Conservation (phyloP, 1,140 invertebrate species). For the Lordiphosa clarofinis region DNA sequence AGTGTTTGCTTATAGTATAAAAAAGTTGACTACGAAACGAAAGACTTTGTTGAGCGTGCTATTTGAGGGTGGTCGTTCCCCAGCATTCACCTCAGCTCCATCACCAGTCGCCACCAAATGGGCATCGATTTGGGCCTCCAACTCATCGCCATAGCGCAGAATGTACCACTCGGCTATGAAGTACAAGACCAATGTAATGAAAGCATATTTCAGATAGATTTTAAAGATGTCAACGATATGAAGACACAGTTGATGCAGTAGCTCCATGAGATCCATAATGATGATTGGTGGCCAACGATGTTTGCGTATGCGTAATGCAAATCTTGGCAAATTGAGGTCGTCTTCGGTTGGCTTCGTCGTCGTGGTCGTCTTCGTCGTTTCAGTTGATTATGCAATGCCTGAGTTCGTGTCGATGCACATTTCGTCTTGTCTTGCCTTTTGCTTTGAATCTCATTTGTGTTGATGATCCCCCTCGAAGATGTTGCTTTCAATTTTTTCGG, state of each 20-base stretch:
- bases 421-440: conserved; percentile 39
- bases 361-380: neutral
- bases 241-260: conserved; percentile 41
- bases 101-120: conserved; percentile 27
- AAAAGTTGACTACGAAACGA: conserved; percentile 67
- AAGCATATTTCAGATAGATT: conserved; percentile 66
- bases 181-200: conserved; percentile 62
- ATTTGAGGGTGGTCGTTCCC: conserved; percentile 49
- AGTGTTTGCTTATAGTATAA: conserved; percentile 36
- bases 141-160: conserved; percentile 49
- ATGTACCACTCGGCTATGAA: conserved; percentile 72
- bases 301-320: conserved; percentile 44
- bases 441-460: neutral
- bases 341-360: conserved; percentile 18
- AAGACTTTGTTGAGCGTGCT: conserved; percentile 59
- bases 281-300: neutral
- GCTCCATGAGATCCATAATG: conserved; percentile 51
- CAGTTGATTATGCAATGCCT: conserved; percentile 36
- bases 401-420: conserved; percentile 46
- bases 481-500: conserved; percentile 27
- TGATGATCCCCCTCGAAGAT: conserved; percentile 12
- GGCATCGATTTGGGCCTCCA: conserved; percentile 60
- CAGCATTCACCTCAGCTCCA: conserved; percentile 10
- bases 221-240: conserved; percentile 64
- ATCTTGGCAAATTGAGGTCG: conserved; percentile 36